Evolutionary conservation across 2,113 vertebrate genomes (phyloP), one percentile per base, ranked within the genome.

Genomic region (Pipra filicauda): DNA sequence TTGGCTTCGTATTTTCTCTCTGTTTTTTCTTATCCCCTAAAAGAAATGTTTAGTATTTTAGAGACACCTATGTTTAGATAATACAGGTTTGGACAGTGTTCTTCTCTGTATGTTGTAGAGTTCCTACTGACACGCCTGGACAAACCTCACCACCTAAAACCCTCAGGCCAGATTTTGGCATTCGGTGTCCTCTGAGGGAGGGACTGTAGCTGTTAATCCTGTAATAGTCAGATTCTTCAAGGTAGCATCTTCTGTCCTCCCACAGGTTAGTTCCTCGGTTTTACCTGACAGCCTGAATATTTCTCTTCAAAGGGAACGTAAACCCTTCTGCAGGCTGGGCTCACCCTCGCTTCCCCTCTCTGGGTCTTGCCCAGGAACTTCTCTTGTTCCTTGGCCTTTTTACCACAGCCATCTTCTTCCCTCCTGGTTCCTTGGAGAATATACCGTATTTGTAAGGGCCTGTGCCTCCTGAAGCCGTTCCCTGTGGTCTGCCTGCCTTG

Each of bases 141-240:
- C 92, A 95, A 71, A 89, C 79, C 88, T 93, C 80, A 66, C 61
- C 89, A 75, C 88, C 83, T 85, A 80, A 85, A 89, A 22, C 84
- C 95, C 92, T 76, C 66, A 37, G 93, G 96, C 90, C 91, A 59
- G 84, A 30, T 81, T 91, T 87, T 94, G 91, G 90, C 54, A 28
- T 70, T 93, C 2, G 2, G 22, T 95, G 89, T 88, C 91, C 92
- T 94, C 65, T 23, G 90, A 96, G 89, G 88, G 88, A 90, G 84
- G 84, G 92, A 93, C 90, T 44, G 33, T 75, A 91, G 93, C 73
- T 72, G n/a, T 91, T 97, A 97, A 96, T 97, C 96, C 94, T 80
- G 81, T 96, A 96, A 96, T 96, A 95, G 94, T 78, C 86, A 82
- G 78, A 89, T 95, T 94, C 91, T 89, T 97, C 89, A 91, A 82